phyloP scores from a whole-genome alignment of 2,888 invertebrate species.

The Brenthis ino region DNA sequence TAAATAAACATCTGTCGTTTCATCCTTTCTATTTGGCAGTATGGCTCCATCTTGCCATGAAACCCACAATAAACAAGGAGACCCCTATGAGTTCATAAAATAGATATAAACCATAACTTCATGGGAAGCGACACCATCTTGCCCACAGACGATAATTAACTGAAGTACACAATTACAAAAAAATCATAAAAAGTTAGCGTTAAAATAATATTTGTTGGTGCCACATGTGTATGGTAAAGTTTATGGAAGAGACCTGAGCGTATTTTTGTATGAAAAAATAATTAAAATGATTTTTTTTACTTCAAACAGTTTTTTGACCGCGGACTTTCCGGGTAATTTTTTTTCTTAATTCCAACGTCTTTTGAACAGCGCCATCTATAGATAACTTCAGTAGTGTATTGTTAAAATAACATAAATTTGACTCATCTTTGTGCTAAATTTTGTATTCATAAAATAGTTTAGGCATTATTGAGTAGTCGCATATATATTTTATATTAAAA shows the following conservation, averaged over 20 bases:
- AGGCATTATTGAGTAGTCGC: too few species aligned
- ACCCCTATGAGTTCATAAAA: slow-evolving; percentile 35
- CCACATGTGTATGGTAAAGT: slow-evolving; percentile 57
- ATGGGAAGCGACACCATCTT: slow-evolving; percentile 52
- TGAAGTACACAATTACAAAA: slow-evolving; percentile 58
- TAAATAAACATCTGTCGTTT: too few species aligned
- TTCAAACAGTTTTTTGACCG: not conserved
- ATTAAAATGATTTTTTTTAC: not conserved
- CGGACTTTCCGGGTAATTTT: not conserved
- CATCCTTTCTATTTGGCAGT: too few species aligned
- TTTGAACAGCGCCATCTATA: too few species aligned
- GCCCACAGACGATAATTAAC: slow-evolving; percentile 53
- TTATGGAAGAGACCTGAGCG: slow-evolving; percentile 51
- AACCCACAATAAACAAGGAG: too few species aligned
- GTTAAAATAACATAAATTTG: too few species aligned
- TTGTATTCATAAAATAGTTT: too few species aligned
- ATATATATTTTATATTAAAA: too few species aligned
- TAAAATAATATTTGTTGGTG: slow-evolving; percentile 66
- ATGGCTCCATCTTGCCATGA: too few species aligned
- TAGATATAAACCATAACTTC: slow-evolving; percentile 45
- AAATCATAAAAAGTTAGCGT: slow-evolving; percentile 56
- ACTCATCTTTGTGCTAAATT: too few species aligned
- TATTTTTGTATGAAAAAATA: not conserved
- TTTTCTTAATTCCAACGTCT: too few species aligned
- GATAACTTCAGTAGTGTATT: too few species aligned